Evolutionary conservation across 2,888 invertebrate species (phyloP).

Genomic region (Dynastes maya): DNA sequence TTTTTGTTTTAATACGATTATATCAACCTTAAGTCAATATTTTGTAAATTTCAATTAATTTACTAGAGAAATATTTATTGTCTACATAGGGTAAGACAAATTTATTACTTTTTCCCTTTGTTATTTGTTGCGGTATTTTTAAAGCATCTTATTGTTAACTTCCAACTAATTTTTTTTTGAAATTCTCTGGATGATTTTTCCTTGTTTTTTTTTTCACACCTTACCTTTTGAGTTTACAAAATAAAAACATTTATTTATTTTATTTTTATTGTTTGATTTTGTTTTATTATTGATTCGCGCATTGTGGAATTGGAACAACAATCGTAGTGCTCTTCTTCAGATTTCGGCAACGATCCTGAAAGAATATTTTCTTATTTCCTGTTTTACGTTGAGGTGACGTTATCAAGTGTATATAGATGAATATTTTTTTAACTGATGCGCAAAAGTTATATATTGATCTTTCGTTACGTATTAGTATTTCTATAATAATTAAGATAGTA

Average conservation of each 20-base stretch:
- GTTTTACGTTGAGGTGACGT: slow-evolving; percentile 25
- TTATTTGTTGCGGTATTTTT: slow-evolving; percentile 52
- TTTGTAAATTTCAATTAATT: slow-evolving; percentile 52
- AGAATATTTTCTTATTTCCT: slow-evolving; percentile 5
- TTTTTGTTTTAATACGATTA: slow-evolving; percentile 51
- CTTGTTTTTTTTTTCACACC: slow-evolving; percentile 1
- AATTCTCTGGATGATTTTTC: slow-evolving; percentile 45
- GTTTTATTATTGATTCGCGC: slow-evolving; percentile 6
- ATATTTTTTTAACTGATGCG: slow-evolving; percentile 42
- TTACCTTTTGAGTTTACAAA: slow-evolving; percentile 31
- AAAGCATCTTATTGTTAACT: slow-evolving; percentile 50
- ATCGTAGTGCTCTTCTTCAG: slow-evolving; percentile 16
- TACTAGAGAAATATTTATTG: slow-evolving; percentile 51
- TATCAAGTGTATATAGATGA: slow-evolving; percentile 40
- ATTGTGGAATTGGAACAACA: slow-evolving; percentile 2
- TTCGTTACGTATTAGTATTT: slow-evolving; percentile 37
- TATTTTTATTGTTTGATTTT: slow-evolving; percentile 36
- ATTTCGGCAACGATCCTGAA: slow-evolving; percentile 5
- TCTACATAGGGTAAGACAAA: slow-evolving; percentile 46
- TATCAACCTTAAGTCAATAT: slow-evolving; percentile 50
- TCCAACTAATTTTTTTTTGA: slow-evolving; percentile 24
- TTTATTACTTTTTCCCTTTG: slow-evolving; percentile 44
- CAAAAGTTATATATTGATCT: slow-evolving; percentile 37
- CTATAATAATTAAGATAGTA: slow-evolving; percentile 32
- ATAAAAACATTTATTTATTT: slow-evolving; percentile 53